phyloP scores from a whole-genome alignment of 2,113 vertebrate species.

The Bos taurus region ARS-UCD2.0 NC_037344.1:60735001-60735500 shows the following conservation, averaged over 20 bases:
- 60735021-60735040: fast-evolving
- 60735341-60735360: not conserved
- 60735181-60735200: not conserved
- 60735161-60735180: not conserved
- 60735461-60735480: not conserved
- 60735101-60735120: fast-evolving
- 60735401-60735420: not conserved
- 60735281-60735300: not conserved
- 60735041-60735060: not conserved
- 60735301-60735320: not conserved
- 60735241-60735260: fast-evolving
- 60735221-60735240: not conserved
- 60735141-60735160: not conserved
- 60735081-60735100: not conserved
- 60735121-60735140: not conserved
- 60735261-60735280: not conserved
- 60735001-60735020: not conserved
- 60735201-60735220: not conserved
- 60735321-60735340: not conserved
- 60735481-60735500: fast-evolving
- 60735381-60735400: not conserved
- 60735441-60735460: not conserved
- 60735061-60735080: not conserved
- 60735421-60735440: not conserved
- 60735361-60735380: not conserved